These are phyloP conservation scores for Pogonocichla stellata DNA, from an alignment of 2,113 vertebrate species.

Conservation along the genomic window DNA sequence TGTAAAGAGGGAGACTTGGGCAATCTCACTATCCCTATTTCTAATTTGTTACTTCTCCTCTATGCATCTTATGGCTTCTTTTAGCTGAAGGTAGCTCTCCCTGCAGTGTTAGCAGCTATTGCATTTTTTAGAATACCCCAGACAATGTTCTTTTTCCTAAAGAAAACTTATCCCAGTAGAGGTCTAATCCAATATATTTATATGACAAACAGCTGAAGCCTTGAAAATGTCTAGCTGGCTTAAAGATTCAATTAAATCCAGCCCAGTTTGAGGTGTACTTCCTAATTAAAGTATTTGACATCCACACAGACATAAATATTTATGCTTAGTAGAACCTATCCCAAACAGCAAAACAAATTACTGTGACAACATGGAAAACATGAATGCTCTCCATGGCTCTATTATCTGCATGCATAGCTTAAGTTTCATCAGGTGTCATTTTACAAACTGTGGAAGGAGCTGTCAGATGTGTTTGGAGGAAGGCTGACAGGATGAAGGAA, in stretches of 20 bases:
- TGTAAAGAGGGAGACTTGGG: neutral
- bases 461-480: constrained; percentile 48
- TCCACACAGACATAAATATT: constrained; percentile 69
- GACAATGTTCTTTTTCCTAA: neutral
- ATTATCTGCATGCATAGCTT: constrained; percentile 60
- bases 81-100: neutral
- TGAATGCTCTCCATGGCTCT: constrained; percentile 25
- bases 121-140: neutral
- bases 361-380: constrained; percentile 49
- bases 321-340: constrained; percentile 61
- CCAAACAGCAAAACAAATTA: constrained; percentile 65
- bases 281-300: constrained; percentile 72
- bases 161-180: neutral
- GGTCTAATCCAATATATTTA: neutral
- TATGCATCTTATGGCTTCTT: neutral
- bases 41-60: neutral
- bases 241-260: constrained; percentile 67
- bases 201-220: neutral
- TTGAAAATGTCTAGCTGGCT: constrained; percentile 35
- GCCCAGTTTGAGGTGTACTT: constrained; percentile 19
- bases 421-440: constrained; percentile 36
- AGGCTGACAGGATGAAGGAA: neutral
- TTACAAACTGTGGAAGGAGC: constrained; percentile 1
- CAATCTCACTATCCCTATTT: neutral
- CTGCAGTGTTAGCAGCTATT: neutral